Conservation (phyloP, 2,113 vertebrate species). For the Rana temporaria region DNA sequence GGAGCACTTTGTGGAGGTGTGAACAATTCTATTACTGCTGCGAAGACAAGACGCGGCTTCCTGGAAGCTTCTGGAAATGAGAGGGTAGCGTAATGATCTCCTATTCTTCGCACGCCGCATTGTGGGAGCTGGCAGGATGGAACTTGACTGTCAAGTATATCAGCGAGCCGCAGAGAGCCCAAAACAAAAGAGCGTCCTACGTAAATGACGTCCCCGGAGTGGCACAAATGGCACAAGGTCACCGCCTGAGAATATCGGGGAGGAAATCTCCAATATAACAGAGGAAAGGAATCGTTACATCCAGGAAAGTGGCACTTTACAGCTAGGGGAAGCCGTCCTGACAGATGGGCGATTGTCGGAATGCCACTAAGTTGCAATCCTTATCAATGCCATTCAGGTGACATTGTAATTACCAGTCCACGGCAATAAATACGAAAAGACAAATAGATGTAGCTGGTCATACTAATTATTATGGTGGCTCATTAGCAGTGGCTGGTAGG, state of each 20-base stretch:
- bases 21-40: not conserved
- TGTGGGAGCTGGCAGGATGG: not conserved
- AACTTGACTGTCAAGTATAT: not conserved
- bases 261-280: not conserved
- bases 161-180: not conserved
- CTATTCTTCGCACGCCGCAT: not conserved
- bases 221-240: not conserved
- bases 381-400: too few relatives aligned
- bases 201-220: not conserved
- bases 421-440: too few relatives aligned
- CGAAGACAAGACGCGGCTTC: not conserved
- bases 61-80: not conserved
- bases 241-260: not conserved
- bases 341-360: not conserved
- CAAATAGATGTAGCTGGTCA: too few relatives aligned
- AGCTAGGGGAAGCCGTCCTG: not conserved
- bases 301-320: slow-evolving; percentile 10
- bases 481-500: too few relatives aligned
- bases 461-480: too few relatives aligned
- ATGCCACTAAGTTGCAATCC: not conserved
- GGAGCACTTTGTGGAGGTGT: not conserved
- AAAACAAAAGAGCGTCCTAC: not conserved
- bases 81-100: not conserved
- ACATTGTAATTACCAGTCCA: too few relatives aligned
- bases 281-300: slow-evolving; percentile 6